Evolutionary conservation across 2,797 vertebrate species (phyloP).

Genomic region (Anguilla obscura): DNA sequence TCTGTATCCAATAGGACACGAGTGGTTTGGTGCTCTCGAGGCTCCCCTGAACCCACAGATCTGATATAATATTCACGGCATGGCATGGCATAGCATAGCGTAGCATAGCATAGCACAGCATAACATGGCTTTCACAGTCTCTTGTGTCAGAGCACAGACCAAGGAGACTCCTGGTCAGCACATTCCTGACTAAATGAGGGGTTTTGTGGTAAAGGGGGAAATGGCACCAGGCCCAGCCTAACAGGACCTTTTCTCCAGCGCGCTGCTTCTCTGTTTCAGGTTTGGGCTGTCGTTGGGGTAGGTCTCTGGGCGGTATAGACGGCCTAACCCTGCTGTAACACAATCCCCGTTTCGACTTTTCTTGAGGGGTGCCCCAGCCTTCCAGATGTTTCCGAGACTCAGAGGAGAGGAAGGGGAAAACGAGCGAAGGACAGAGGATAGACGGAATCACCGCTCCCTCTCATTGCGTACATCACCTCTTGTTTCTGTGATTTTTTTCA

Average conservation of each 20-base stretch:
- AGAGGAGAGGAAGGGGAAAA: neutral
- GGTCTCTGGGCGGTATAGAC: neutral
- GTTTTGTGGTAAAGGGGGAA: neutral
- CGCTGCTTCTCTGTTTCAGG: neutral
- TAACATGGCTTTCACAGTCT: neutral
- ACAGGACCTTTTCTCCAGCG: neutral
- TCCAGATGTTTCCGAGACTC: neutral
- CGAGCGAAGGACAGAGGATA: neutral
- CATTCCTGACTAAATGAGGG: constrained; percentile 4
- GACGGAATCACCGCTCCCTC: neutral
- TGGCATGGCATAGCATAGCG: neutral
- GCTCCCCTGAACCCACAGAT: neutral
- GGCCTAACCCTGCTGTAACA: neutral
- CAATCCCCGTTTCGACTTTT: neutral
- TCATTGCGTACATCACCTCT: neutral
- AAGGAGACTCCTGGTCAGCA: constrained; percentile 16
- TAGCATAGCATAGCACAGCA: neutral
- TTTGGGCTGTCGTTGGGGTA: neutral
- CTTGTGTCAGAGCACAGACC: neutral
- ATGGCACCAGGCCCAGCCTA: neutral
- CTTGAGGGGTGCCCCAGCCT: neutral
- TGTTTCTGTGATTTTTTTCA: constrained; percentile 1
- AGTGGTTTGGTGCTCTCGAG: neutral
- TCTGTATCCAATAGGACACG: constrained; percentile 18
- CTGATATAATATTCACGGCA: neutral